Conservation (phyloP, 2,113 vertebrate species). For the Ginglymostoma cirratum region DNA sequence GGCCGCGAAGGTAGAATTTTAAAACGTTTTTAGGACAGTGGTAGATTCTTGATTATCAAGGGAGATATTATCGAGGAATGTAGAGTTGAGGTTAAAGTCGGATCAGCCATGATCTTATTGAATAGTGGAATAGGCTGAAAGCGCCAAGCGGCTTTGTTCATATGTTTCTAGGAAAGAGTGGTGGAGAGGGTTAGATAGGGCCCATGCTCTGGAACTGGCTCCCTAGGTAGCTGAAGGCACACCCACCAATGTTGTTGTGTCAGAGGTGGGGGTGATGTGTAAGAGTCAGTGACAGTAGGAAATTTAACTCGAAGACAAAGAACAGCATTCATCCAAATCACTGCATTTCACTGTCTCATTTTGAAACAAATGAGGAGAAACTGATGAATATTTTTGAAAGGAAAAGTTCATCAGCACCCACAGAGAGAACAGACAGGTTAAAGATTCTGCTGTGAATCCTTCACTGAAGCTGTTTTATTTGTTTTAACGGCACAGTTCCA, state of each 20-base stretch:
- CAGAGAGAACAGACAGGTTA: neutral
- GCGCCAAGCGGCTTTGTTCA: too few relatives aligned
- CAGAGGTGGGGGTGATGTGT: neutral
- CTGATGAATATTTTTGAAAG: neutral
- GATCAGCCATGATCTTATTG: too few relatives aligned
- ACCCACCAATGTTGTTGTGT: neutral
- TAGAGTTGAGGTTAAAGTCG: too few relatives aligned
- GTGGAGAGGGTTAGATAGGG: neutral
- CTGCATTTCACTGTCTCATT: neutral
- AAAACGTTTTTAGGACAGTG: too few relatives aligned
- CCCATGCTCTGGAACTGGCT: neutral
- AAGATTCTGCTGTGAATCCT: neutral
- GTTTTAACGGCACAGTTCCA: neutral
- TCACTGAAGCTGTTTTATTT: neutral
- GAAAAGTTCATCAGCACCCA: neutral
- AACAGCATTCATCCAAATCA: neutral
- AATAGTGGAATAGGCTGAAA: too few relatives aligned
- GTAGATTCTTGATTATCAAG: too few relatives aligned
- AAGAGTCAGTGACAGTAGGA: neutral
- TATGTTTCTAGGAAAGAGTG: neutral
- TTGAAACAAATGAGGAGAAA: neutral
- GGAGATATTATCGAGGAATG: too few relatives aligned
- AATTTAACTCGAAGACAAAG: neutral
- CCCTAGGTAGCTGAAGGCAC: neutral
- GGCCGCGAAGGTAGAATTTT: too few relatives aligned